Conservation (phyloP, 2,888 invertebrate genomes). For the Acanthosepion lycidas region DNA sequence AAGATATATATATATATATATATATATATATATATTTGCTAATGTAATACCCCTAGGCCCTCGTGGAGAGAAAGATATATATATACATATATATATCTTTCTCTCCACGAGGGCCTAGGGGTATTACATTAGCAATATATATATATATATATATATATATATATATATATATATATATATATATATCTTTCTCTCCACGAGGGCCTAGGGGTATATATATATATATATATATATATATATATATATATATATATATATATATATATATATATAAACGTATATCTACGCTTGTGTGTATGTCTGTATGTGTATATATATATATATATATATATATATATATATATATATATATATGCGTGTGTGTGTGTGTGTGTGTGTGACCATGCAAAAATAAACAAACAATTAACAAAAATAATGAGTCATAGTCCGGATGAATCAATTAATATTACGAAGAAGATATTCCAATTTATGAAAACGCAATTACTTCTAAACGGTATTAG, state of each 20-base stretch:
- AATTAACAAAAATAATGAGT: no score
- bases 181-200: no score
- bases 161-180: neutral
- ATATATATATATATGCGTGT: constrained; percentile 45
- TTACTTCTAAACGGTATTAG: no score
- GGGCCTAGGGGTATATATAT: no score
- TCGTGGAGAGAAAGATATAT: neutral
- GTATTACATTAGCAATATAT: no score
- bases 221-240: neutral
- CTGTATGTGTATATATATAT: neutral
- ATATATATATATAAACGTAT: neutral
- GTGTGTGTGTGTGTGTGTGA: neutral
- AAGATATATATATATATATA: no score
- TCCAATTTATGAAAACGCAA: no score
- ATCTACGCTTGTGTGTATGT: neutral
- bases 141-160: neutral
- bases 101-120: no score
- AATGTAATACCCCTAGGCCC: no score
- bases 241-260: constrained; percentile 24
- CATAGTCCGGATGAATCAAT: no score
- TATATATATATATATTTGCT: no score
- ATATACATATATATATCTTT: neutral
- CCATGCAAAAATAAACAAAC: neutral
- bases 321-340: constrained; percentile 48
- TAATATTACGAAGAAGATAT: no score